Percentiles rank a stretch among this genome's conserved stretches.
These are phyloP conservation scores for Cossypha polioptera DNA, from an alignment of 2,797 vertebrate genomes.

Conservation along the genomic window DNA sequence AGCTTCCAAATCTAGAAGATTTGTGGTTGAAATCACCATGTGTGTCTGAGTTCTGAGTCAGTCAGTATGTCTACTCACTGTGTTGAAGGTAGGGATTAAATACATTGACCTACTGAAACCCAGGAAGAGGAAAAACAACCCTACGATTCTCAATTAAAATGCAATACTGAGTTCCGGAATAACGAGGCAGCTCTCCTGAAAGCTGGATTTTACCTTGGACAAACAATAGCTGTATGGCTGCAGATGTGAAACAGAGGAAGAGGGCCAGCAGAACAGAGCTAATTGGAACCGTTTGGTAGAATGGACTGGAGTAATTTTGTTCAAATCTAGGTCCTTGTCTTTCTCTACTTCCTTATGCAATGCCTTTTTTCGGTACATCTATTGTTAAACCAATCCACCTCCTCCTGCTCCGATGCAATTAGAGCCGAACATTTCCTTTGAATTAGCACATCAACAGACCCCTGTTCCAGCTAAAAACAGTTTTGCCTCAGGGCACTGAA, in stretches of 20 bases:
- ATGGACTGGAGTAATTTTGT: conserved; percentile 12
- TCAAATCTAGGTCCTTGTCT: conserved; percentile 12
- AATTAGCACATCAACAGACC: conserved; percentile 37
- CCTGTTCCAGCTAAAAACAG: conserved; percentile 22
- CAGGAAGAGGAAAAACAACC: not conserved
- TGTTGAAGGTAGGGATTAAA: not conserved
- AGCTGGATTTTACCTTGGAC: not conserved
- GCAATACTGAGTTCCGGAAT: not conserved
- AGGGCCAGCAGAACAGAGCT: not conserved
- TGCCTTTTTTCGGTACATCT: not conserved
- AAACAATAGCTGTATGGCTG: not conserved
- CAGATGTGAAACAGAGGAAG: not conserved
- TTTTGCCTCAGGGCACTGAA: conserved; percentile 19
- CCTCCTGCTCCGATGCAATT: not conserved
- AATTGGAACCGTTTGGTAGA: not conserved
- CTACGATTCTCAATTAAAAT: not conserved
- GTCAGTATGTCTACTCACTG: not conserved
- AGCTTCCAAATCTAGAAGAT: conserved; percentile 1
- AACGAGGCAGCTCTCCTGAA: not conserved
- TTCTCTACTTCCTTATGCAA: not conserved
- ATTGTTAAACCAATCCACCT: conserved; percentile 16
- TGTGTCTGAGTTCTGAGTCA: not conserved
- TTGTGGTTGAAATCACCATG: not conserved
- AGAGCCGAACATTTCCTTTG: conserved; percentile 33
- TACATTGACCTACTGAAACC: not conserved